These are phyloP conservation scores for Anticlea derivata DNA, from an alignment of 2,888 invertebrate species.

Conservation along the genomic window DNA sequence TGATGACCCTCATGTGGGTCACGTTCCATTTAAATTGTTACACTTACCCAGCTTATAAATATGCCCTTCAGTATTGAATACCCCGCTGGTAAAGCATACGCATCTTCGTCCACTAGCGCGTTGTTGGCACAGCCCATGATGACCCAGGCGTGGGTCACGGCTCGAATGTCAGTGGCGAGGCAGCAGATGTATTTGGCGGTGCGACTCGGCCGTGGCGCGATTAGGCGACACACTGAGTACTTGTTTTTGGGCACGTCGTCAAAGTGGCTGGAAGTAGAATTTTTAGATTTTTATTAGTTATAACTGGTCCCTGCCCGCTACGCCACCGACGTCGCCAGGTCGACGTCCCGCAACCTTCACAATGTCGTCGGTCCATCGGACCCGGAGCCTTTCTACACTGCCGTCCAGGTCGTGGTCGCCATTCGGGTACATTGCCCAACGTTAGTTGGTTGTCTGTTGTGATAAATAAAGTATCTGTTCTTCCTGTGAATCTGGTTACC, in stretches of 20 bases:
- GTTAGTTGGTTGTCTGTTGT: too few relatives aligned
- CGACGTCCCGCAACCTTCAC: too few relatives aligned
- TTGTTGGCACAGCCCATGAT: constrained; percentile 82
- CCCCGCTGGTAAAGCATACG: constrained; percentile 85
- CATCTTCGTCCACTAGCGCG: constrained; percentile 61
- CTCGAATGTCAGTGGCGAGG: constrained; percentile 86
- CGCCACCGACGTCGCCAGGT: too few relatives aligned
- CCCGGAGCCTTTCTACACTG: too few relatives aligned
- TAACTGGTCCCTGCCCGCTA: too few relatives aligned
- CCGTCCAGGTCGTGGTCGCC: too few relatives aligned
- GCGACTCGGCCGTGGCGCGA: constrained; percentile 88
- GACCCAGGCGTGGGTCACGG: constrained; percentile 89
- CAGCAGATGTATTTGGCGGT: constrained; percentile 90
- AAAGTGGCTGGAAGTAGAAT: constrained; percentile 68
- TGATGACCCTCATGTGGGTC: too few relatives aligned
- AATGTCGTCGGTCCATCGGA: too few relatives aligned
- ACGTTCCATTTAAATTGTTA: too few relatives aligned
- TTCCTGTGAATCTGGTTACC: too few relatives aligned
- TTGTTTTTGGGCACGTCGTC: constrained; percentile 81
- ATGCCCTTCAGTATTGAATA: constrained; percentile 79
- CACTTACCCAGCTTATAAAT: constrained; percentile 71
- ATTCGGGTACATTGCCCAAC: too few relatives aligned
- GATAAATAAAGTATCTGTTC: too few relatives aligned
- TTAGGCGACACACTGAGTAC: constrained; percentile 81
- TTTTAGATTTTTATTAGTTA: not conserved